Base-by-base conservation (phyloP, 2,888 invertebrate genomes). In the Tineola bisselliella region DNA sequence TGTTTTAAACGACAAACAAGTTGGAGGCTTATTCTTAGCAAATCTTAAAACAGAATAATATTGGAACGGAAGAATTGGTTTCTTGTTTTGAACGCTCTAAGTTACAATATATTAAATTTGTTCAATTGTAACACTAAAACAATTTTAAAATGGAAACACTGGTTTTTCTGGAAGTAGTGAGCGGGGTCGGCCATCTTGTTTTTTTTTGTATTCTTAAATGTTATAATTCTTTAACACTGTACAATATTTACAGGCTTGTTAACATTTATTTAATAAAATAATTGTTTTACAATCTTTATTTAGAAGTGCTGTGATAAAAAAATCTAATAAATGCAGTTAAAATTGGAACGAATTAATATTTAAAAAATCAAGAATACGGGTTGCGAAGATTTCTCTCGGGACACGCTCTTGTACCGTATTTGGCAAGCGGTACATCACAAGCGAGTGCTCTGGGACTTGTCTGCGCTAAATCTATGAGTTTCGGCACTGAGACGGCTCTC, bases 1-100 rank as follows among this genome's bases (percentile, higher is more conserved):
- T 58, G 58, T 58, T 58, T 58, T 58, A 58, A 19, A 31, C 33
- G 58, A 33, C 31, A 58, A 58, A 58, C 33, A 58, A 58, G 58
- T 31, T 10, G 13, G 5, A 2, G 15, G 10, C 8, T 15, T 48
- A 48, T 48, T 48, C 48, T 15, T 15, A n/a, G 15, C 3, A 15
- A 10, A 38, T 38, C 3, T 38, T 38, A 38, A 38, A 38, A 25
- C 25, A 4, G 6, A 25, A 25, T 25, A 25, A 25, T 25, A n/a
- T n/a, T n/a, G n/a, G n/a, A n/a, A n/a, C n/a, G n/a, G n/a, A n/a
- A n/a, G n/a, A n/a, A n/a, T n/a, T n/a, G n/a, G n/a, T n/a, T n/a
- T n/a, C n/a, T n/a, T n/a, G n/a, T n/a, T n/a, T n/a, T n/a, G n/a
- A n/a, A n/a, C n/a, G n/a, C n/a, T n/a, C n/a, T n/a, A n/a, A n/a